Percentiles rank a stretch among this genome's conserved stretches.
phyloP scores from a whole-genome alignment of 2,888 invertebrate genomes.

The Brenthis ino region DNA sequence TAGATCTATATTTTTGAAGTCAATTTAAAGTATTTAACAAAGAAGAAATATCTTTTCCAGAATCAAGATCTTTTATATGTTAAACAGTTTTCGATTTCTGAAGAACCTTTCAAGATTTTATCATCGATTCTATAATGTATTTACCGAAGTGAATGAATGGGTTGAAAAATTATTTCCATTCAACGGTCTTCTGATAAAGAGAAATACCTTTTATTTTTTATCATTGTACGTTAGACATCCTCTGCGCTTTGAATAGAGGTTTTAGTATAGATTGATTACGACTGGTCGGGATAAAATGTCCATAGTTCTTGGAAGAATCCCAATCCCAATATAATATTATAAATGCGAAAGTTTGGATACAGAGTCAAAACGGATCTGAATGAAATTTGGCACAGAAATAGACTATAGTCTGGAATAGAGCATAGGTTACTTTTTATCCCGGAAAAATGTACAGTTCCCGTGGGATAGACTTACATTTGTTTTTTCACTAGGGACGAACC shows the following conservation, averaged over 20 bases:
- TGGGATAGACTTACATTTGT: too few species aligned
- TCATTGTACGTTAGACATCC: conserved; percentile 15
- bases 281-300: too few species aligned
- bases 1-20: not conserved
- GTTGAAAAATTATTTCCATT: conserved; percentile 26
- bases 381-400: too few species aligned
- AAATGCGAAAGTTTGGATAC: too few species aligned
- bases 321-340: too few species aligned
- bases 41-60: not conserved
- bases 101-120: conserved; percentile 17
- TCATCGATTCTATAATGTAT: conserved; percentile 18
- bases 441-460: too few species aligned
- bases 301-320: too few species aligned
- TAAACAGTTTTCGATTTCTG: conserved; percentile 15
- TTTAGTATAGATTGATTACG: not conserved
- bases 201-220: conserved; percentile 25
- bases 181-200: conserved; percentile 9
- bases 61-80: conserved; percentile 15
- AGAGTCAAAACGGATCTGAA: too few species aligned
- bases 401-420: too few species aligned
- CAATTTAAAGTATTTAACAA: not conserved
- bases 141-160: conserved; percentile 25
- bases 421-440: too few species aligned
- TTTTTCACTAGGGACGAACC: too few species aligned
- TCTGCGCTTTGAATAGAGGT: not conserved